Evolutionary conservation across 2,797 vertebrate species (phyloP).

Genomic region (Enteromius unitaeniatus): DNA sequence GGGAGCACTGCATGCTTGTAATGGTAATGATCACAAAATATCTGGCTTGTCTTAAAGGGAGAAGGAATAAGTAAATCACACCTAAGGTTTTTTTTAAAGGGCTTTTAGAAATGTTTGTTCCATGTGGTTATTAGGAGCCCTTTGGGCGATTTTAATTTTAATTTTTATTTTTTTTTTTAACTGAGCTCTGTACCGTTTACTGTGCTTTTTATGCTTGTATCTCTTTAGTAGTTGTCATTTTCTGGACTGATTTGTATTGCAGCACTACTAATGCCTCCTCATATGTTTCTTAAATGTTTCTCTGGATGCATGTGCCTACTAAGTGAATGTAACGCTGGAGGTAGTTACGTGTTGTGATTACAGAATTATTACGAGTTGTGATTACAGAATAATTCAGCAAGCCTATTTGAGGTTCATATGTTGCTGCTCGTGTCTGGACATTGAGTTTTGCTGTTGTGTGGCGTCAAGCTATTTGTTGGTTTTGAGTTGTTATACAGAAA

Average conservation of each 20-base stretch:
- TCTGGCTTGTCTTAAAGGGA: background rate
- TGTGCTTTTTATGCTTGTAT: background rate
- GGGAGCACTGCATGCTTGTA: slow-evolving; percentile 63
- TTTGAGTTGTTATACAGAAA: slow-evolving; percentile 11
- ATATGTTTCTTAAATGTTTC: background rate
- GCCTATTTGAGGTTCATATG: background rate
- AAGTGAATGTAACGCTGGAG: too few species aligned
- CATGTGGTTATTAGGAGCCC: background rate
- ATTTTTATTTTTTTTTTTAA: background rate
- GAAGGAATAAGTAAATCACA: background rate
- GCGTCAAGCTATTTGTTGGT: slow-evolving; percentile 3
- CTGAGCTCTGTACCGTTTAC: background rate
- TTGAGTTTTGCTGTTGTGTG: slow-evolving; percentile 4
- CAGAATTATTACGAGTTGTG: background rate
- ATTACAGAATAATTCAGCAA: background rate
- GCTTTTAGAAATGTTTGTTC: background rate
- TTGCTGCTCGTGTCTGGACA: background rate
- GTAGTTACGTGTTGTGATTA: background rate
- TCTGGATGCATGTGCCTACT: background rate
- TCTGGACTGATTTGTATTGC: background rate
- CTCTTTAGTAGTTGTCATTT: background rate
- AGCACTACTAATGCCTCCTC: background rate
- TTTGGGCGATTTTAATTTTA: background rate
- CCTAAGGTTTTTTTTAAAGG: background rate
- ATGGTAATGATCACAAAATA: slow-evolving; percentile 46